Percentiles rank a stretch among this genome's conserved stretches.
Evolutionary conservation across 2,888 invertebrate species (phyloP).

Genomic region (Rhabditoides inermis): DNA sequence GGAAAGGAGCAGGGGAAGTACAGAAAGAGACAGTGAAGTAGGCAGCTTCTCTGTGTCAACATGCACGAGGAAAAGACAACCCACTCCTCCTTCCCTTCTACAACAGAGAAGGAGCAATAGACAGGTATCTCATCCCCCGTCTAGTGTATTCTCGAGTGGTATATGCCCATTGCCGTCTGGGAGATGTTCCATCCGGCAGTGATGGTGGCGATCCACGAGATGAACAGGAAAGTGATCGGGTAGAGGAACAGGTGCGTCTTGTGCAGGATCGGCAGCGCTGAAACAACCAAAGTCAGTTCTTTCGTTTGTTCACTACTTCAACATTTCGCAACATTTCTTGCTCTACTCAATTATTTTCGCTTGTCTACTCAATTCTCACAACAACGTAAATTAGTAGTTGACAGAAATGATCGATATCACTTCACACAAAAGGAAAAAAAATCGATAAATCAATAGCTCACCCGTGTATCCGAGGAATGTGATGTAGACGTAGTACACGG

Average conservation of each 20-base stretch:
- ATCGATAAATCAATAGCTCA: slow-evolving; percentile 58
- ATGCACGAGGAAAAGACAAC: too few relatives aligned
- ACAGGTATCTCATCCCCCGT: too few relatives aligned
- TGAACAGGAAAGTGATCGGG: slow-evolving; percentile 70
- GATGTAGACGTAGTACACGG: slow-evolving; percentile 86
- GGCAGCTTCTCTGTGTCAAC: too few relatives aligned
- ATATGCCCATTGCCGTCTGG: slow-evolving; percentile 6
- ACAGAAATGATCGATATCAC: background rate
- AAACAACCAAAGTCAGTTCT: too few relatives aligned
- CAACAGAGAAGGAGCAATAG: too few relatives aligned
- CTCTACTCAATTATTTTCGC: too few relatives aligned
- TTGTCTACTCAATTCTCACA: too few relatives aligned
- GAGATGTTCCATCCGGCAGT: slow-evolving; percentile 72
- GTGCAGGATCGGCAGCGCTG: slow-evolving; percentile 77
- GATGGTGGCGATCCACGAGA: slow-evolving; percentile 72
- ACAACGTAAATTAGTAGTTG: background rate
- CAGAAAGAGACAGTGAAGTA: too few relatives aligned
- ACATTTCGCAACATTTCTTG: too few relatives aligned
- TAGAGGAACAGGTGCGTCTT: slow-evolving; percentile 76
- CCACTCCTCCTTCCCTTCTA: too few relatives aligned
- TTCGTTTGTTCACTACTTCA: too few relatives aligned
- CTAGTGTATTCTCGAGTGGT: slow-evolving; percentile 5
- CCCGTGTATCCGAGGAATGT: slow-evolving; percentile 92
- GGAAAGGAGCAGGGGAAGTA: too few relatives aligned
- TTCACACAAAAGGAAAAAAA: background rate